Conservation (phyloP, 2,888 invertebrate genomes). For the Metellina segmentata region DNA sequence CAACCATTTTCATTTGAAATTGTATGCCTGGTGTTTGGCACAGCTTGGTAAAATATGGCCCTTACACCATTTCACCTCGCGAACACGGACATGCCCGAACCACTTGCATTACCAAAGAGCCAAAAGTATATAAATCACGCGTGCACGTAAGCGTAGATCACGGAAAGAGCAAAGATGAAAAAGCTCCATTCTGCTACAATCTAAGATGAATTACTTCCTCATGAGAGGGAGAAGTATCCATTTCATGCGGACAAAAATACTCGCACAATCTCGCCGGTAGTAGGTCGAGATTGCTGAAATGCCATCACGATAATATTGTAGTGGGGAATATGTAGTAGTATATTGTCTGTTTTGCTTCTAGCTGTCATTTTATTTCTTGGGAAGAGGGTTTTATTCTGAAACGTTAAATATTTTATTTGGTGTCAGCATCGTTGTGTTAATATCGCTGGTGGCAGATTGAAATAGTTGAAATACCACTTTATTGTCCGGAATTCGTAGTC, state of each 20-base stretch:
- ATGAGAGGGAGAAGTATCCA: not conserved
- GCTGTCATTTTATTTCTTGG: not conserved
- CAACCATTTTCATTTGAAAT: no score
- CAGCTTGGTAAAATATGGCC: no score
- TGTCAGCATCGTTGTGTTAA: not conserved
- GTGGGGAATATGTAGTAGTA: not conserved
- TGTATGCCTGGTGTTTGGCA: no score
- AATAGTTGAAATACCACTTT: no score
- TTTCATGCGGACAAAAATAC: not conserved
- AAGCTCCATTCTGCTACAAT: not conserved
- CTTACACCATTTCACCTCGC: no score
- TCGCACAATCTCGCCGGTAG: not conserved
- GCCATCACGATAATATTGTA: not conserved
- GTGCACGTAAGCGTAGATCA: not conserved
- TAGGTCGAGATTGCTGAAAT: not conserved
- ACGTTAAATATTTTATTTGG: not conserved
- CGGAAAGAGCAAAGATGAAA: not conserved
- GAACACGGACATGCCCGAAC: not conserved
- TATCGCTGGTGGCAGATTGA: not conserved
- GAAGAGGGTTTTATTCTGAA: not conserved
- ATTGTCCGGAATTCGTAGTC: no score
- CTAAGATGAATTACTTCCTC: not conserved
- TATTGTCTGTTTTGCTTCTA: not conserved
- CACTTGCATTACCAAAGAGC: not conserved
- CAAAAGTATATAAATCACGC: not conserved